Evolutionary conservation across 2,797 vertebrate species (phyloP), one percentile per base, ranked within the genome.

Genomic region (Coranthus polyacanthus): DNA sequence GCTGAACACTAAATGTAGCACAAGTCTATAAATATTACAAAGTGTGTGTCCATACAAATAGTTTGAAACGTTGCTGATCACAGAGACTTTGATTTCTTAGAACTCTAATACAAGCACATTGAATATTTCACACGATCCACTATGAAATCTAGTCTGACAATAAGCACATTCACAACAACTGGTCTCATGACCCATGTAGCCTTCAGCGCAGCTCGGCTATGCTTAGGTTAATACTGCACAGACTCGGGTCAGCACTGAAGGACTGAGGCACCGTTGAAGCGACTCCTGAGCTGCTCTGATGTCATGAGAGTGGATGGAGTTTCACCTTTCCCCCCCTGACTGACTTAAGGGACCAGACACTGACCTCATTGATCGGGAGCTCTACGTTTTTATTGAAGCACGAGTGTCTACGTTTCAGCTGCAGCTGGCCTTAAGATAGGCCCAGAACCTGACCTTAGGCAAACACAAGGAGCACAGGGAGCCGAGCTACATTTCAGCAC

Each of bases 151-250:
- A 70, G 44, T 71, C 76, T 55, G 83, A 91, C 90, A 91, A 92
- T 72, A 69, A 72, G 38, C 69, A 86, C 86, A 90, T 89, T 91
- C 83, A 88, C 56, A 72, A 66, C 63, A 61, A 18, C 50, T 26
- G 60, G 88, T 92, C 91, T 87, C 72, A 84, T 91, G 89, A 90
- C 86, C 79, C 32, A n/a, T 12, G 50, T 49, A 59, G 77, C 69
- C 42, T 52, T 68, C 61, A 36, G 76, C 64, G 56, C 26, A 53
- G 71, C 66, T 24, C 57, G 42, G 45, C 78, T 59, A 46, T 10
- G 70, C 64, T 81, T 65, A 57, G 58, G 68, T 77, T 63, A 72
- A 64, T 52, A 12, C 56, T 26, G 67, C 75, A 65, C 68, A 74
- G 41, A 44, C 42, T 32, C 29, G 42, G 67, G 56, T 72, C 59